Base-by-base conservation (phyloP, 1,140 invertebrate genomes). In the Drosophila lowei region DNA sequence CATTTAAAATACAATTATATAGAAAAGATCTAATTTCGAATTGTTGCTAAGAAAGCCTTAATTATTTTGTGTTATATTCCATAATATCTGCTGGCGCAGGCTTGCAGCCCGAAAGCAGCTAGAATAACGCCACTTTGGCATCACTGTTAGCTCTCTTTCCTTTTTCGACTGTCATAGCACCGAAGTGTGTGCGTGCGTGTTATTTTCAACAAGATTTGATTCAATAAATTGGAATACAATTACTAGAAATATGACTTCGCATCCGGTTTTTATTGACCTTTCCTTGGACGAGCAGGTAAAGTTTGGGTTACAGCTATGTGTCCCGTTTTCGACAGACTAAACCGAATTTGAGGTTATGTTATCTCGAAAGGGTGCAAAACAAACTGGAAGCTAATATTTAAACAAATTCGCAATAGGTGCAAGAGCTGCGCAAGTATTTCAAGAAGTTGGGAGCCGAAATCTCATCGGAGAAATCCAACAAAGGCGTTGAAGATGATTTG, bases 401-500 rank as follows among this genome's bases (percentile, higher is more conserved):
- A 38, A 38, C 55, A 8, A 52, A 49, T 73, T 79, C 61, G 66
- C 11, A 81, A 88, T 93, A 98, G 97, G 96, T 97, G 13, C 94
- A 95, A 92, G 97, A 99, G 92, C 92, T 99, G 15, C 93, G 97
- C 70, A 94, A 94, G 52, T 98, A 97, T 92, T 96, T 99, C 73
- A 98, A 98, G 92, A 95, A 94, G 68, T 93, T 98, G 16, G 97
- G 97, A 30, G 97, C 97, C 25, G 96, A 98, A 93, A 97, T 99
- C 76, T 96, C 97, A 2, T 96, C 97, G 86, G 97, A 98, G 90
- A 97, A 97, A 86, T 96, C 96, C 6, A 93, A 95, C 1, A 97
- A 97, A 92, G 97, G 97, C 8, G 95, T 98, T 76, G 96, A 98
- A 91, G 96, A 97, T 94, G 97, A 99, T 93, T 93, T 99, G 60